Evolutionary conservation across 1,140 invertebrate genomes (phyloP).

Genomic region (Planococcus citri): DNA sequence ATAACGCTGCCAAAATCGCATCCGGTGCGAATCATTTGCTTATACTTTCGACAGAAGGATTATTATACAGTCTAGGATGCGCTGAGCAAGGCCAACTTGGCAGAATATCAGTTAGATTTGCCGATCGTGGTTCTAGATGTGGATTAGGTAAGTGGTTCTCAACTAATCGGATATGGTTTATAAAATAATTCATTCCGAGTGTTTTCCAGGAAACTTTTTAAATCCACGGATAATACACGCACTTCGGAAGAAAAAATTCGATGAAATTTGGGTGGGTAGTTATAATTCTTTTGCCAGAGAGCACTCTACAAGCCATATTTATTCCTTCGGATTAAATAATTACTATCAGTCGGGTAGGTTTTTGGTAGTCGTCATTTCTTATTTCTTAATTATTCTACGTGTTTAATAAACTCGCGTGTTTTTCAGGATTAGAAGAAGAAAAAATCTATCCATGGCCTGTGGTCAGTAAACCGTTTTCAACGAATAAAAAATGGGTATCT

Average conservation of each 20-base stretch:
- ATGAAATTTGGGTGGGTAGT: conserved; percentile 72
- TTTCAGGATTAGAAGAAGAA: background rate
- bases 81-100: conserved; percentile 86
- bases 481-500: conserved; percentile 39
- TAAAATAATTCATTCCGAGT: too few species aligned
- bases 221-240: conserved; percentile 44
- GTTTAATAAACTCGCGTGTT: too few species aligned
- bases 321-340: conserved; percentile 88
- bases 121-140: conserved; percentile 55
- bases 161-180: background rate
- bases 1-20: conserved; percentile 52
- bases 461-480: conserved; percentile 25
- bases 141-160: conserved; percentile 45
- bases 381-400: too few species aligned
- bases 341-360: conserved; percentile 71
- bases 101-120: conserved; percentile 53
- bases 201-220: conserved; percentile 42
- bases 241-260: conserved; percentile 45
- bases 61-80: conserved; percentile 77
- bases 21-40: conserved; percentile 82
- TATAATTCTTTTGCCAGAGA: conserved; percentile 72
- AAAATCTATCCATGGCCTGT: conserved; percentile 5
- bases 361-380: conserved; percentile 21
- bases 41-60: conserved; percentile 56
- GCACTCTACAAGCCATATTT: conserved; percentile 51